Base-by-base conservation (phyloP, 1,140 invertebrate species). In the Aphis craccivora region DNA sequence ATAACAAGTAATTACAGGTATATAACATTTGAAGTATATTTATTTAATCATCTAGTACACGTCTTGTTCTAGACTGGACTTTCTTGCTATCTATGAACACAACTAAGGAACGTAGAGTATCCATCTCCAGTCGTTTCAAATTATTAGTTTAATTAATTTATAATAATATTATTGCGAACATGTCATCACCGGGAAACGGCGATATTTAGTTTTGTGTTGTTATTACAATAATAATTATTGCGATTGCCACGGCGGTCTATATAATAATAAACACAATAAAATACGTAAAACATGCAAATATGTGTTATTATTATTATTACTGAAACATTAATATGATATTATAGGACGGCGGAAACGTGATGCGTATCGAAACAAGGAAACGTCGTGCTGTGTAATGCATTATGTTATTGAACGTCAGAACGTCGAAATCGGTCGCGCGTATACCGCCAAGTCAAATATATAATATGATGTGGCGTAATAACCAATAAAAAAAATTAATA, bases 311-410 rank as follows among this genome's bases (percentile, higher is more conserved):
- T 84, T 37, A 37, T 81, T 81, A 18, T 83, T 83, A 25, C 22
- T 40, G 37, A 23, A 37, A 25, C 23, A 37, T 84, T 76, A 76
- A 76, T 76, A 76, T n/a, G 60, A 76, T n/a, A 76, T 76, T 76
- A n/a, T 35, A 76, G 30, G 14, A 76, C n/a, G 60, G 11, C n/a
- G 60, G 60, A 76, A 76, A 76, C 60, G 60, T n/a, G 60, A 76
- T 76, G 60, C 30, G 60, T 76, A 76, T 76, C 60, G 60, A n/a
- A 76, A 76, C 60, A 76, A 76, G 60, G 60, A 76, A 76, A 76
- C 60, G 30, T 60, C 60, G 11, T 35, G 60, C 30, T n/a, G 60
- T 60, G 11, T n/a, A 76, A 76, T 76, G 30, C 14, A 76, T 76
- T 76, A 76, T 18, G 14, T 76, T n/a, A 76, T 76, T 76, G n/a